Base-by-base conservation (phyloP, 2,113 vertebrate species). In the Anoplopoma fimbria region DNA sequence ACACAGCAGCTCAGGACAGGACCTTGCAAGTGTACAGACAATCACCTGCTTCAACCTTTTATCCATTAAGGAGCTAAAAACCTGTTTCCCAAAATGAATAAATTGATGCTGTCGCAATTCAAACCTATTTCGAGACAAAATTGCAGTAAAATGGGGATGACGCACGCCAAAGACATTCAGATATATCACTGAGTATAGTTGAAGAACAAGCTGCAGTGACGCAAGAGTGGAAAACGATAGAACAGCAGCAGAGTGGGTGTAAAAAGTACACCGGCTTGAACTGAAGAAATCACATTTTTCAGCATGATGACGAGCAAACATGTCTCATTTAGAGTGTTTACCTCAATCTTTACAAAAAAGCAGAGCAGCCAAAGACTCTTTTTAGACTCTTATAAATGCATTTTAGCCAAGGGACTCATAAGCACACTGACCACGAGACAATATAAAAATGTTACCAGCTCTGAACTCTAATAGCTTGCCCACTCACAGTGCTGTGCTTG, bases 121-220 rank as follows among this genome's bases (percentile, higher is more conserved):
- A 88, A 60, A 82, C 74, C 81, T 87, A 90, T 88, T 93, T 86
- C 73, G 72, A 72, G 71, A 80, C 61, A 25, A 81, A 87, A 88
- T 31, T 82, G 81, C 80, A 60, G 72, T 42, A 47, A 85, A 85
- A 81, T 67, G 58, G 42, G 42, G 71, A 86, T 91, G 86, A 89
- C 60, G 91, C 90, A 91, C 6, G 33, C 49, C 61, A 82, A 78
- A 88, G 85, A 47, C 63, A 33, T 34, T 88, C 85, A 82, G 87
- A 91, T 84, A 88, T 68, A 86, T 84, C 73, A 68, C 34, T n/a
- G 75, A 83, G 75, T 69, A 83, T 9, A 82, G 75, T 34, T 80
- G 36, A 87, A 75, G 77, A 87, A 87, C 57, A 36, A 79, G 73
- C 71, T 42, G 83, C 75, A 4, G 8, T 90, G 90, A 93, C 79